phyloP scores from a whole-genome alignment of 2,888 invertebrate genomes.

The Pammene fasciana region DNA sequence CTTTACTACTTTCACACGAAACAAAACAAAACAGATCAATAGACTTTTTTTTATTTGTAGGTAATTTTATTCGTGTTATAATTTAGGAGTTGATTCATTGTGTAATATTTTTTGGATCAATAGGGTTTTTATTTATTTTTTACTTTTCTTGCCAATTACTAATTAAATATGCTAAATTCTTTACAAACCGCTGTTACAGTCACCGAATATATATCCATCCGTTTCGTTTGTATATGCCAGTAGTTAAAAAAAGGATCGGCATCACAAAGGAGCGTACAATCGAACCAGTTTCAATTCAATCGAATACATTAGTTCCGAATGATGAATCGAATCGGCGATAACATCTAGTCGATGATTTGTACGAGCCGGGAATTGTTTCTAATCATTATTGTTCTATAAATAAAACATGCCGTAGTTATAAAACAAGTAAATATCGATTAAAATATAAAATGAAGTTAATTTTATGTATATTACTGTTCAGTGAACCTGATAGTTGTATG shows the following conservation, averaged over 20 bases:
- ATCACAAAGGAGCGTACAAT: conserved; percentile 50
- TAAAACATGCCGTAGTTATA: conserved; percentile 23
- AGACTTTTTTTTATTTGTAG: too few relatives aligned
- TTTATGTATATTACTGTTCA: too few relatives aligned
- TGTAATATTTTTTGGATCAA: too few relatives aligned
- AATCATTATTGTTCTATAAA: conserved; percentile 35
- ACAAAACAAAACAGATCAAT: too few relatives aligned
- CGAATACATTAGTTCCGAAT: conserved; percentile 63
- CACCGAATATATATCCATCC: not conserved
- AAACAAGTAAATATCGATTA: conserved; percentile 4
- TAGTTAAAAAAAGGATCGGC: conserved; percentile 42
- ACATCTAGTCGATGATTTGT: conserved; percentile 44
- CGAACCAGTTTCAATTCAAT: conserved; percentile 60
- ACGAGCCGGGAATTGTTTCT: conserved; percentile 33
- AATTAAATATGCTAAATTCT: not conserved
- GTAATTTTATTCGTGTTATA: too few relatives aligned
- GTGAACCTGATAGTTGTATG: too few relatives aligned
- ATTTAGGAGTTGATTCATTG: too few relatives aligned
- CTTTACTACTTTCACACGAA: too few relatives aligned
- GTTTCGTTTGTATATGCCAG: conserved; percentile 9
- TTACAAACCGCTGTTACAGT: not conserved
- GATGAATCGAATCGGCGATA: conserved; percentile 62
- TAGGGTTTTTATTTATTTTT: too few relatives aligned
- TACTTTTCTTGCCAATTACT: too few relatives aligned
- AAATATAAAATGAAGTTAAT: not conserved